Conservation (phyloP, 2,113 vertebrate genomes). For the Cephalophus harveyi region DNA sequence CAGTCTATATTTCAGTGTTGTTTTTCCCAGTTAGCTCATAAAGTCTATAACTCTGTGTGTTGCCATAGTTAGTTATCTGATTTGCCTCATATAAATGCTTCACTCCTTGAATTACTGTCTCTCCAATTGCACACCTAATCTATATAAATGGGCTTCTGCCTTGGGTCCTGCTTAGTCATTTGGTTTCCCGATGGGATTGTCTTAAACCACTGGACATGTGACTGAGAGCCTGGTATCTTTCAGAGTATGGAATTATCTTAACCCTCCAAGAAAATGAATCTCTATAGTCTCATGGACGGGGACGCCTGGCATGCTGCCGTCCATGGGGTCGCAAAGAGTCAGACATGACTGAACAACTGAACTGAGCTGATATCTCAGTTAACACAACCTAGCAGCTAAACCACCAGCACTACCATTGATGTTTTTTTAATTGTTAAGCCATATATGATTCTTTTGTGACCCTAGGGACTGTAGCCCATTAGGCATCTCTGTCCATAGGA, state of each 20-base stretch:
- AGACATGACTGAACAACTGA: not conserved
- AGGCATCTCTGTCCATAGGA: not conserved
- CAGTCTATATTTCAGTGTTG: not conserved
- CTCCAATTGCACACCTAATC: fast-evolving
- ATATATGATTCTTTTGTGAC: not conserved
- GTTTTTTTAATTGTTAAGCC: not conserved
- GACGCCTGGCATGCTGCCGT: not conserved
- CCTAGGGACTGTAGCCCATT: not conserved
- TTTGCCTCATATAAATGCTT: not conserved
- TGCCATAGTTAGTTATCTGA: fast-evolving
- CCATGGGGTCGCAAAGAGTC: not conserved
- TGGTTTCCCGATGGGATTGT: not conserved
- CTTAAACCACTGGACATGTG: not conserved
- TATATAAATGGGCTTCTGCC: not conserved
- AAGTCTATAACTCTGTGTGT: fast-evolving
- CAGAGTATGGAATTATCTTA: not conserved
- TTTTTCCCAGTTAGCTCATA: not conserved
- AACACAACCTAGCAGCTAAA: not conserved
- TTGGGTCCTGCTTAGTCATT: fast-evolving
- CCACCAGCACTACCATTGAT: not conserved
- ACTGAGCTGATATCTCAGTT: not conserved
- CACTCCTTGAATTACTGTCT: not conserved
- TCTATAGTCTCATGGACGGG: not conserved
- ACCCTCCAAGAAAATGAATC: not conserved
- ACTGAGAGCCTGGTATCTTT: not conserved